Evolutionary conservation across 2,888 invertebrate genomes (phyloP), one percentile per base, ranked within the genome.

Genomic region (Thereva unica): DNA sequence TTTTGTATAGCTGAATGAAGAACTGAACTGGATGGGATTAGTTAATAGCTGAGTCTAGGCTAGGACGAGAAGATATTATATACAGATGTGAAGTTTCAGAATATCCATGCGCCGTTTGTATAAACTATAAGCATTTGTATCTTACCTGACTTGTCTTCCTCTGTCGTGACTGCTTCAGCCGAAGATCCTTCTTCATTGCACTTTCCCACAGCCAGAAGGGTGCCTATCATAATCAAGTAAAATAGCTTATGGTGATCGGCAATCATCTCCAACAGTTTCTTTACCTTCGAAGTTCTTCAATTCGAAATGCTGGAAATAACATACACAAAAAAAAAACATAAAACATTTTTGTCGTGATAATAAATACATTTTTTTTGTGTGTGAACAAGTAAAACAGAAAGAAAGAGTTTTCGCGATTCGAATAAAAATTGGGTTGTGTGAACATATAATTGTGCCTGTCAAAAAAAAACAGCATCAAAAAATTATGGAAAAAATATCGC

Each of bases 341-440:
- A 47, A 47, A 12, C 3, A 10, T 6, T 47, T 5, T 47, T 47
- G 47, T 12, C 9, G 10, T 44, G n/a, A 10, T 44, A 44, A 47
- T 6, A 47, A 47, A 47, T 12, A 5, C 10, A 47, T 10, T 42
- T 52, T n/a, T 12, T 56, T 6, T 3, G 52, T 44, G 9, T 42
- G 40, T 54, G 44, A 54, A 49, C n/a, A 37, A 34, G 37, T 41
- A 44, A 53, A 64, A 64, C 9, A 53, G 54, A 64, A 9, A 53
- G 38, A 54, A 54, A 40, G 54, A 64, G 5, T 53, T 12, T 12
- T 42, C 35, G 45, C 40, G 44, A 45, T 57, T 34, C 35, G 44
- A 42, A 34, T 35, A 38, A 64, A 64, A 64, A 54, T 64, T 64
- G 44, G 64, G 64, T 64, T 64, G 55, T 54, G 54, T 44, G 64